These are phyloP conservation scores for Pecten maximus DNA, from an alignment of 2,888 invertebrate genomes.

Conservation along the genomic window DNA sequence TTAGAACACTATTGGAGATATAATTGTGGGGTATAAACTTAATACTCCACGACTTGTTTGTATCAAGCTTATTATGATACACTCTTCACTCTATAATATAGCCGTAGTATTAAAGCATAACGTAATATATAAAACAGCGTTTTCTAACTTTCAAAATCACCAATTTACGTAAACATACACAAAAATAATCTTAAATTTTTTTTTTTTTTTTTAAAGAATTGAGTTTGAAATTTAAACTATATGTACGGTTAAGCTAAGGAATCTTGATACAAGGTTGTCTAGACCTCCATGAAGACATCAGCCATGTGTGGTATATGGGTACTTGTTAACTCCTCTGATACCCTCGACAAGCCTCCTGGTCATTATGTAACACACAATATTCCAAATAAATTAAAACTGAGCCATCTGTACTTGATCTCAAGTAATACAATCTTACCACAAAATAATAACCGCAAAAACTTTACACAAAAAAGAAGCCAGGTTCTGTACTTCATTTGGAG, in stretches of 20 bases:
- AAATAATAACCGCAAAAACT: background rate
- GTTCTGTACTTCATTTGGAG: background rate
- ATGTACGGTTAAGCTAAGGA: background rate
- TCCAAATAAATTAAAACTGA: background rate
- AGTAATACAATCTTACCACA: background rate
- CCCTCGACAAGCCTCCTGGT: background rate
- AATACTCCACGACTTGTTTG: background rate
- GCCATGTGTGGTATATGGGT: background rate
- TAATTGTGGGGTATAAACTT: background rate
- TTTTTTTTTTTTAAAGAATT: background rate
- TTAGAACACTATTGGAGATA: background rate
- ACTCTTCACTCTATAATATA: background rate
- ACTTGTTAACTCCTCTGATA: conserved; percentile 15
- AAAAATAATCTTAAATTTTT: background rate
- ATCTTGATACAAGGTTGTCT: background rate
- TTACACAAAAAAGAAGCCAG: background rate
- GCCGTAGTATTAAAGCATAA: background rate
- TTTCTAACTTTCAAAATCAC: background rate
- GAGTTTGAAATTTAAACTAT: background rate
- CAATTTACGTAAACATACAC: background rate
- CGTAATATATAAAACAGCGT: background rate
- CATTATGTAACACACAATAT: conserved; percentile 23
- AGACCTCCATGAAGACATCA: conserved; percentile 19
- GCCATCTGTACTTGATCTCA: conserved; percentile 23
- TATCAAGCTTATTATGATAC: background rate